Conservation (phyloP, 2,113 vertebrate genomes). For the Nerophis lumbriciformis region DNA sequence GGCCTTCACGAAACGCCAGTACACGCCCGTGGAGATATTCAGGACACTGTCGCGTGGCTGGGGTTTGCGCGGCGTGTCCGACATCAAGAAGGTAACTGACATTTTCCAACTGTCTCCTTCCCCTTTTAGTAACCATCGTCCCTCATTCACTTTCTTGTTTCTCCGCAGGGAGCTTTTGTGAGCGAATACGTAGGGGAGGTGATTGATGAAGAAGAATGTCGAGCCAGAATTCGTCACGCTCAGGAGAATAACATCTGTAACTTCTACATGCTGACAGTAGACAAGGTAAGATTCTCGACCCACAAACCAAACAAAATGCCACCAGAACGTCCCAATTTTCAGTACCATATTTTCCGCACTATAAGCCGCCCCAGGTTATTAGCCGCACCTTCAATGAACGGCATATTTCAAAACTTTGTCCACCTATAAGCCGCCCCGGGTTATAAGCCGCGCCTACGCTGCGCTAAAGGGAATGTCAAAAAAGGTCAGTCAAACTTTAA, state of each 20-base stretch:
- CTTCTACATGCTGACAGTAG: constrained; percentile 98
- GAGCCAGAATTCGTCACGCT: constrained; percentile 87
- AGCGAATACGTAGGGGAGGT: constrained; percentile 98
- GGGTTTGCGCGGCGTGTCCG: constrained; percentile 82
- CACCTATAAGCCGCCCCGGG: too few species aligned
- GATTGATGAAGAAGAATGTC: constrained; percentile 97
- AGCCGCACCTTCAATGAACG: too few species aligned
- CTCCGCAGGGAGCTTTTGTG: constrained; percentile 88
- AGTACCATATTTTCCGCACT: too few species aligned
- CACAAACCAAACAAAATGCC: background rate
- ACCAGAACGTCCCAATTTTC: background rate
- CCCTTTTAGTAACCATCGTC: background rate
- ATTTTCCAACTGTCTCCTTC: background rate
- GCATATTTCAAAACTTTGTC: too few species aligned
- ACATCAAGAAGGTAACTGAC: constrained; percentile 88
- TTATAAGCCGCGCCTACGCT: too few species aligned
- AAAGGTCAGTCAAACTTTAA: too few species aligned
- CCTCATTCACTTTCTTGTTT: background rate
- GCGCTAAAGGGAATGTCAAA: too few species aligned
- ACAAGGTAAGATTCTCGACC: constrained; percentile 78
- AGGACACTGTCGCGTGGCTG: constrained; percentile 88
- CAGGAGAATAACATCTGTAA: constrained; percentile 96
- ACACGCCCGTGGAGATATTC: constrained; percentile 89
- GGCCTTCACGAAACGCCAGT: constrained; percentile 91
- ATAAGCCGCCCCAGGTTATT: too few species aligned